These are phyloP conservation scores for Anthrax anthrax DNA, from an alignment of 2,888 invertebrate genomes.

Conservation along the genomic window DNA sequence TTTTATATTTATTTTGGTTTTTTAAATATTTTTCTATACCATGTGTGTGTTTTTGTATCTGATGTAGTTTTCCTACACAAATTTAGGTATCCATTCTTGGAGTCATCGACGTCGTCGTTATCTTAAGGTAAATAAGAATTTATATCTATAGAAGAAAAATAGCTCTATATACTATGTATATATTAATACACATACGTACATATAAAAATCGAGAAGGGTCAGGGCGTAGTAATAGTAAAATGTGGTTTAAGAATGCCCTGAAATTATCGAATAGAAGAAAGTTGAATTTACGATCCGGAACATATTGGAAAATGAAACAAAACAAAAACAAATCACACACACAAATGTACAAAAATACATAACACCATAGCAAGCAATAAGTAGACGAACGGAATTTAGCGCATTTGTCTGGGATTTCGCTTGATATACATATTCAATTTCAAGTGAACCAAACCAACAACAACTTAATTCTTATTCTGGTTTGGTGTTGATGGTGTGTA, in stretches of 20 bases:
- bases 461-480: neutral
- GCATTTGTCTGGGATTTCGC: neutral
- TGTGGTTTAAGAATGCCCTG: neutral
- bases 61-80: too few relatives aligned
- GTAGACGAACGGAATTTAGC: neutral
- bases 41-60: too few relatives aligned
- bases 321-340: neutral
- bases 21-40: too few relatives aligned
- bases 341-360: neutral
- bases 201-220: neutral
- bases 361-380: neutral
- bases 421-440: too few relatives aligned
- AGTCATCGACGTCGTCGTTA: neutral
- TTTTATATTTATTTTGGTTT: too few relatives aligned
- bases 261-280: neutral
- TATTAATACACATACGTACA: too few relatives aligned
- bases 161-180: too few relatives aligned
- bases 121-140: too few relatives aligned
- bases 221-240: neutral
- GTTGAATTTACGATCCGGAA: neutral
- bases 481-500: neutral
- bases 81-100: neutral
- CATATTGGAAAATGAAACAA: neutral
- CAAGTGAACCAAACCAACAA: too few relatives aligned
- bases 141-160: too few relatives aligned